A percentile compares a stretch with the other conserved stretches of the same genome.
phyloP scores from a whole-genome alignment of 2,113 vertebrate genomes.

The Antidorcas marsupialis region DNA sequence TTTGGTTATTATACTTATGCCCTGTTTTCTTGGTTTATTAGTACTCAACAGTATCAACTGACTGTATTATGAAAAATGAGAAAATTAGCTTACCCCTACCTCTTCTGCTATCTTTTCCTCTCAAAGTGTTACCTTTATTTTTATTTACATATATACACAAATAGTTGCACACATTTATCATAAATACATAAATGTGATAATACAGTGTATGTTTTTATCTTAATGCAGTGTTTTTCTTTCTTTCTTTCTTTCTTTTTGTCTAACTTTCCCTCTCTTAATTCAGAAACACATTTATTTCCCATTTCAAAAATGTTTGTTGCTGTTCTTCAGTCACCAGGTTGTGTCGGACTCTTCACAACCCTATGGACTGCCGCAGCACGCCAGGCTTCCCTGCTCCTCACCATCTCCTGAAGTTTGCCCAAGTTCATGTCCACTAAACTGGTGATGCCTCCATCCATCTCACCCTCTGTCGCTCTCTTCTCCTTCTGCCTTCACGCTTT shows the following conservation, averaged over 20 bases:
- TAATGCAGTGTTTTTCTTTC: neutral
- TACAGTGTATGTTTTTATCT: neutral
- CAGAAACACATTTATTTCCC: neutral
- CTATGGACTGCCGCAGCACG: neutral
- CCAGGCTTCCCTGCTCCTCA: neutral
- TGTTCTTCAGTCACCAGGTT: neutral
- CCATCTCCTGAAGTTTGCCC: neutral
- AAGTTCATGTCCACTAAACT: neutral
- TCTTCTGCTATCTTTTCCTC: neutral
- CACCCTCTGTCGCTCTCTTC: neutral
- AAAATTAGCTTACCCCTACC: conserved; percentile 15
- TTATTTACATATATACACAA: neutral
- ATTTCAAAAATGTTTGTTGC: neutral
- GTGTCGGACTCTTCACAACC: neutral
- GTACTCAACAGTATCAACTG: neutral
- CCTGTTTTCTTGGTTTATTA: neutral
- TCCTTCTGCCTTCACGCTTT: neutral
- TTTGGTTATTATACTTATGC: neutral
- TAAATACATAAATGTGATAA: neutral
- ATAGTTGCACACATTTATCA: neutral
- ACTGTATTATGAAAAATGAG: neutral
- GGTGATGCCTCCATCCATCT: neutral
- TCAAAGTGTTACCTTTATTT: neutral
- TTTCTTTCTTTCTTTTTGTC: neutral
- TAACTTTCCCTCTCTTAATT: neutral